Evolutionary conservation across 35 echinoderm and acorn worm species (phyloP), one percentile per base, ranked within the genome.

Genomic region (Diadema setosum): DNA sequence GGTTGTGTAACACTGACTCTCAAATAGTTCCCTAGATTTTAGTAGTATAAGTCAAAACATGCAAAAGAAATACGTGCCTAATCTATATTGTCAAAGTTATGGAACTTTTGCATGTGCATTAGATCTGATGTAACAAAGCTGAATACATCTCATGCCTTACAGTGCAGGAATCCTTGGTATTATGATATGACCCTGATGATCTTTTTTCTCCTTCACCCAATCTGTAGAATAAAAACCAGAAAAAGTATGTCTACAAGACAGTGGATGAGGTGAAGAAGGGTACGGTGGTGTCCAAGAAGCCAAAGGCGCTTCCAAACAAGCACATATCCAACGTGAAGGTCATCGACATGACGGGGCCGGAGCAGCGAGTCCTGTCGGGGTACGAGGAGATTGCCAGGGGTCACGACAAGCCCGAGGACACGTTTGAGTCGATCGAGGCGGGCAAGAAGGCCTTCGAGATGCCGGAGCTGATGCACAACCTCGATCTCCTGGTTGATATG

Each of bases 291-390:
- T 92, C 89, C 44, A 94, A 91, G 76, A 42, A 55, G 25, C 84
- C 80, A 15, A 73, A 43, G 39, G 18, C 49, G 2, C 58, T 69
- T 4, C 43, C 87, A 1, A 84, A 89, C 20, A 24, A 46, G 0
- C 18, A 45, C 23, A 85, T 95, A 4, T 50, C 87, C 21, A 88
- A 91, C 4, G 96, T 99, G 23, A 99, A 99, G 45, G 96, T 99
- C 5, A 99, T 99, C 40, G 96, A 99, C 67, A 92, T 99, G 96
- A 99, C 96, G 2, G 89, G 93, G 9, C 88, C 85, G 17, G 96
- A 99, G 61, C 85, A 99, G 89, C 78, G 89, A 15, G 90, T 99
- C 12, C 80, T 99, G 70, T 61, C 69, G 5, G 93, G 96, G 5
- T 99, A 99, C 65, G 84, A 45, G 1, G 80, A 91, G 46, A 91